Evolutionary conservation across 2,113 vertebrate genomes (phyloP), one percentile per base, ranked within the genome.

Genomic region (Corydoras sp.): DNA sequence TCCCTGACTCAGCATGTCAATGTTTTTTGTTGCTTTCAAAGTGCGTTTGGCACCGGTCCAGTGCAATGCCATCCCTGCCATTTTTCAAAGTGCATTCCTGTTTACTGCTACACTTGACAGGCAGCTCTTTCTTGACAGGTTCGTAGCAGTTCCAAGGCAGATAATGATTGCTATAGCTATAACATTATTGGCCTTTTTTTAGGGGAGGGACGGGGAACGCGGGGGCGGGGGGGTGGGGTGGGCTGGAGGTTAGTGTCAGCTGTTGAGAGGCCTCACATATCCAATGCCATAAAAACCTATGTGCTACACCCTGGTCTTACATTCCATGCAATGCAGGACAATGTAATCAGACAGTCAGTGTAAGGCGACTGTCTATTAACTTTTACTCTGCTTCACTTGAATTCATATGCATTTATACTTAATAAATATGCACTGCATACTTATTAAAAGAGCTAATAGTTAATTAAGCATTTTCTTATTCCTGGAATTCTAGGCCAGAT

Each of bases 41-140:
- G 80, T 84, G 83, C 73, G 71, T 62, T 82, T 88, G 88, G 88
- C 84, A 24, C 32, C 50, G 5, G 12, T 84, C 88, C 88, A 90
- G 72, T 53, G 76, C 77, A 78, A 81, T 80, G 84, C 79, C 86
- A 84, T 81, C 82, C 72, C 53, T 74, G 81, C 82, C 80, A 85
- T 85, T 89, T 81, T 84, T 88, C 86, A 87, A 85, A 88, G 86
- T 84, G 85, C 81, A 86, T 89, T 88, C 86, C 87, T 87, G 85
- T 64, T 86, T 83, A 87, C 81, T 71, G 76, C 81, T 75, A 60
- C 68, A 82, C 81, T 85, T 86, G 87, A 83, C 86, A 87, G 80
- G 62, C 35, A 65, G 69, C 76, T 78, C 69, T 83, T 83, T 82
- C 81, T 80, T 69, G 79, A 80, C 29, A 63, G 55, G 82, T 80